phyloP scores from a whole-genome alignment of 1,140 invertebrate species.

The Xylocopa sonorina region DNA sequence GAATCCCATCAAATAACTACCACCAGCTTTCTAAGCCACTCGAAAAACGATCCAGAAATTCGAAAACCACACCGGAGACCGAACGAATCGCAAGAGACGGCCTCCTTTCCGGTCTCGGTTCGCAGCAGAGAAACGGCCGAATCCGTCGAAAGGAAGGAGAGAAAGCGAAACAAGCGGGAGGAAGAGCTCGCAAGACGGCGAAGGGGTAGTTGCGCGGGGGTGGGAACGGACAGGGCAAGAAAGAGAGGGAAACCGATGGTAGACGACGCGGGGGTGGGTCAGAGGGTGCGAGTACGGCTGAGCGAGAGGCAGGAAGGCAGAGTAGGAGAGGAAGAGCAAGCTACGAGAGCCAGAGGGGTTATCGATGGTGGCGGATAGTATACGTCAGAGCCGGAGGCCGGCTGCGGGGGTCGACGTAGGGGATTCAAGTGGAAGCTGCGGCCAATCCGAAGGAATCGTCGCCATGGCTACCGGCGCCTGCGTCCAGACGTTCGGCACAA shows the following conservation, averaged over 20 bases:
- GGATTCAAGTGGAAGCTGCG: slow-evolving; percentile 80
- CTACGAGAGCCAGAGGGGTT: slow-evolving; percentile 72
- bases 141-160: background rate
- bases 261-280: slow-evolving; percentile 55
- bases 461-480: slow-evolving; percentile 80
- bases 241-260: slow-evolving; percentile 39
- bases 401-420: slow-evolving; percentile 70
- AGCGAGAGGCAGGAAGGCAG: too few relatives aligned
- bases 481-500: slow-evolving; percentile 70
- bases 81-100: too few relatives aligned
- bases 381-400: slow-evolving; percentile 61
- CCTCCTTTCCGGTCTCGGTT: too few relatives aligned
- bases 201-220: slow-evolving; percentile 25
- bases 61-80: too few relatives aligned
- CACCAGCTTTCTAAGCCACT: too few relatives aligned
- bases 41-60: too few relatives aligned
- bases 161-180: slow-evolving; percentile 1
- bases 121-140: background rate
- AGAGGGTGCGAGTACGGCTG: slow-evolving; percentile 17
- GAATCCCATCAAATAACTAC: too few relatives aligned
- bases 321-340: slow-evolving; percentile 28
- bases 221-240: background rate
- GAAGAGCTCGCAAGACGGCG: slow-evolving; percentile 14
- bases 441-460: slow-evolving; percentile 82
- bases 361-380: slow-evolving; percentile 79